Conservation (phyloP, 2,113 vertebrate species). For the Dicerorhinus sumatrensis region DNA sequence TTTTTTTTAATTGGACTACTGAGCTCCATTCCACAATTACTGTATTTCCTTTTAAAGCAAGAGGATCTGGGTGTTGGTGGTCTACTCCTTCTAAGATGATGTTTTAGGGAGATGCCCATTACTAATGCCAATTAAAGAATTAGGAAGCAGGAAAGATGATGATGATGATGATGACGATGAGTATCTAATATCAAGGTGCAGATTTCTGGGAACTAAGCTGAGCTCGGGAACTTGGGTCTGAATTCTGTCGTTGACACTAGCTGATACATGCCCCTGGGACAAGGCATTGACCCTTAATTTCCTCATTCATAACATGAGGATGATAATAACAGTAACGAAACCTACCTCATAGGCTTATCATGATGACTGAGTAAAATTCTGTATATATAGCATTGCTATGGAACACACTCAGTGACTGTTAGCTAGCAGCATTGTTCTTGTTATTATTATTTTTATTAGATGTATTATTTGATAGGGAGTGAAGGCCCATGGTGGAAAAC, state of each 20-base stretch:
- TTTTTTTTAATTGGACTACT: not conserved
- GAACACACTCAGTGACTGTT: too few species aligned
- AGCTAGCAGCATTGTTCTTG: not conserved
- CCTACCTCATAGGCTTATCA: not conserved
- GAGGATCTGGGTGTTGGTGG: not conserved
- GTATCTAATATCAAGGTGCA: not conserved
- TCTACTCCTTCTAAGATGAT: not conserved
- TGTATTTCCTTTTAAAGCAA: not conserved
- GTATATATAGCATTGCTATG: rapidly evolving
- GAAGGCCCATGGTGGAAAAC: not conserved
- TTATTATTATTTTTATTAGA: not conserved
- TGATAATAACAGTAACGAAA: not conserved
- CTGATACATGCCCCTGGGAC: too few species aligned
- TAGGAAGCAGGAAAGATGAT: not conserved
- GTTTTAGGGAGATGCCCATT: not conserved
- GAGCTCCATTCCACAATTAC: not conserved
- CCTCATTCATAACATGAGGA: not conserved
- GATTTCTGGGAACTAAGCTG: not conserved
- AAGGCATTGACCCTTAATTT: not conserved
- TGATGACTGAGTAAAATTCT: not conserved
- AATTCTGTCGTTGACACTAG: not conserved
- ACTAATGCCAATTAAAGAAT: not conserved
- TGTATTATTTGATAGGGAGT: not conserved
- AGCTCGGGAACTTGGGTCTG: not conserved
- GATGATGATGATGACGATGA: too few species aligned